A percentile compares a stretch with the other conserved stretches of the same genome.
phyloP scores from a whole-genome alignment of 2,797 vertebrate genomes.

The Pterois miles region DNA sequence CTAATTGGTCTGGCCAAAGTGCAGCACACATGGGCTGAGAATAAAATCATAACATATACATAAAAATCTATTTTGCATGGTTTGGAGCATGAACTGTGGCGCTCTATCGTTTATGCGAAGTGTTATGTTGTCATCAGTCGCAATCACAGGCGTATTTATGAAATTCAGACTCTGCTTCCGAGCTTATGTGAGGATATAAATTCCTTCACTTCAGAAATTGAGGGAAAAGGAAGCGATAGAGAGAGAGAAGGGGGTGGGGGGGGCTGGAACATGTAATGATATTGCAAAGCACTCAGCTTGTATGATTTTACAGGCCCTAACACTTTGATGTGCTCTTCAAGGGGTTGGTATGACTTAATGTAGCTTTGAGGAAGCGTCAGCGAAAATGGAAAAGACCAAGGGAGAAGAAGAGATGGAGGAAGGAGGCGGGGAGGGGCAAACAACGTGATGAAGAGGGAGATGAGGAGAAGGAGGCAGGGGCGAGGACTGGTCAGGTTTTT shows the following conservation, averaged over 20 bases:
- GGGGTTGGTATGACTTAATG: constrained; percentile 75
- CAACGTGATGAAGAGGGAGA: constrained; percentile 44
- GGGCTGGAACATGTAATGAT: constrained; percentile 68
- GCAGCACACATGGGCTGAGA: constrained; percentile 6
- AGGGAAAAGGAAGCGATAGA: background rate
- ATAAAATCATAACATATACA: background rate
- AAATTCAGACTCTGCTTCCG: constrained; percentile 33
- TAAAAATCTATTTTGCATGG: constrained; percentile 4
- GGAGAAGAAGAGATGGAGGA: constrained; percentile 38
- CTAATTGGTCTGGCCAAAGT: background rate
- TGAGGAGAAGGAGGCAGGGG: constrained; percentile 30
- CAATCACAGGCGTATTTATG: constrained; percentile 54
- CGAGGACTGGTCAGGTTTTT: constrained; percentile 52
- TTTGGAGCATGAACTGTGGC: background rate
- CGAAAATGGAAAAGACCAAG: constrained; percentile 61
- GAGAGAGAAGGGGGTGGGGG: background rate
- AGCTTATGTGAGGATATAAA: constrained; percentile 39
- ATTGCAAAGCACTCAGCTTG: constrained; percentile 72
- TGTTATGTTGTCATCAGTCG: constrained; percentile 54
- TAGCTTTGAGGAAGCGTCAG: constrained; percentile 68
- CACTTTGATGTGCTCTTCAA: constrained; percentile 81
- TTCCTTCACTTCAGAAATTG: constrained; percentile 33
- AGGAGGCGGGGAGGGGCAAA: constrained; percentile 26
- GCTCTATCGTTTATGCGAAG: constrained; percentile 18
- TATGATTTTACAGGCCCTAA: constrained; percentile 73